Base-by-base conservation (phyloP, 2,113 vertebrate genomes). In the Tragelaphus imberbis region DNA sequence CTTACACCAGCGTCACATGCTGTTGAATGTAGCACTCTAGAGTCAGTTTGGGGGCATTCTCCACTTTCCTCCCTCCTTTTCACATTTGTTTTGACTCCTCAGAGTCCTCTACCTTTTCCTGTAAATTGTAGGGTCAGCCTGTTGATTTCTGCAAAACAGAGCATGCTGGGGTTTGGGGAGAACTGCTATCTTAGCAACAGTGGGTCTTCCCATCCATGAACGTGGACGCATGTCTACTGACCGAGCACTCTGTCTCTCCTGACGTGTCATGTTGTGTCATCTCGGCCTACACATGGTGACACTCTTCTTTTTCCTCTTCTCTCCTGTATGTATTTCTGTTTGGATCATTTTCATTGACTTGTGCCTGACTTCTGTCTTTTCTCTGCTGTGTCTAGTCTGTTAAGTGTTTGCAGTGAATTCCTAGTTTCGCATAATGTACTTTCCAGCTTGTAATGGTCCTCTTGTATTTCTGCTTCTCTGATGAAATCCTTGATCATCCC, bases 1-100 rank as follows among this genome's bases (percentile, higher is more conserved):
- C 28, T 17, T 36, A 28, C 3, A 5, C 14, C 36, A 36, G 47
- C 9, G 0, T 53, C n/a, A 27, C 2, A 1, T 10, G 5, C 11
- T 13, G 3, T 15, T 47, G 58, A 40, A 51, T 28, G 16, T 51
- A 7, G 58, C 19, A 11, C 28, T 23, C 53, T 16, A 19, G 11
- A 33, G 40, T 71, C 30, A 16, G 13, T 75, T 51, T 7, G 2
- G 79, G 68, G 33, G 4, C 28, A 44, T 44, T 17, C 40, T 75
- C 16, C 59, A 27, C 30, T 33, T 13, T 59, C 23, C 16, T 36
- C 63, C 40, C 59, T 80, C 28, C 80, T 58, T 47, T 33, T 3
- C 63, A 49, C 9, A 4, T 75, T 51, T 58, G 14, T 21, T 59
- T 36, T 2, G 17, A 55, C 4, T 58, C 23, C 47, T 47, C 28